Evolutionary conservation across 2,888 invertebrate species (phyloP).

Genomic region (Hirtodrosophila histrioides): DNA sequence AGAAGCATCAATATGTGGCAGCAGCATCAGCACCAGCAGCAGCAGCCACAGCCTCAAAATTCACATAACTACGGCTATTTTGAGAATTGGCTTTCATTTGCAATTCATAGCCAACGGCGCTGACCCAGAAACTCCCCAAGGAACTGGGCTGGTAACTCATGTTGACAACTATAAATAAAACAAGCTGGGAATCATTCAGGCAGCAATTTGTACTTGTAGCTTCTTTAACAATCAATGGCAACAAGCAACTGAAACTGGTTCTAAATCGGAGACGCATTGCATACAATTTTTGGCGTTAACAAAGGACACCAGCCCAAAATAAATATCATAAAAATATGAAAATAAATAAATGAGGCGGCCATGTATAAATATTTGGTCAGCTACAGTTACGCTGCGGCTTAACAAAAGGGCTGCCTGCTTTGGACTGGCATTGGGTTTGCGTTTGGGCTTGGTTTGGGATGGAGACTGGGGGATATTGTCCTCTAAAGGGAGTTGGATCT

Average conservation of each 20-base stretch:
- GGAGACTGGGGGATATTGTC: slow-evolving; percentile 7
- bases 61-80: slow-evolving; percentile 61
- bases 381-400: slow-evolving; percentile 62
- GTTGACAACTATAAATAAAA: slow-evolving; percentile 64
- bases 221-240: slow-evolving; percentile 8
- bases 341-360: slow-evolving; percentile 67
- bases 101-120: slow-evolving; percentile 62
- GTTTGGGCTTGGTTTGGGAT: neutral
- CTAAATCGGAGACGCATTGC: slow-evolving; percentile 1
- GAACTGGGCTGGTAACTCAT: slow-evolving; percentile 55
- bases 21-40: slow-evolving; percentile 14
- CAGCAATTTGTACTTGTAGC: slow-evolving; percentile 43
- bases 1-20: slow-evolving; percentile 3
- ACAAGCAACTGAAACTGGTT: too few species aligned
- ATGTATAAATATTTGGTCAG: slow-evolving; percentile 73
- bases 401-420: slow-evolving; percentile 61
- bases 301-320: slow-evolving; percentile 48
- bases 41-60: slow-evolving; percentile 49
- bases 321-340: slow-evolving; percentile 75
- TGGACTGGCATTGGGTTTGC: slow-evolving; percentile 3
- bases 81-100: slow-evolving; percentile 64
- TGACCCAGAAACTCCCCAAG: slow-evolving; percentile 65
- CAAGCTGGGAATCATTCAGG: slow-evolving; percentile 12
- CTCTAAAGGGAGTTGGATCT: slow-evolving; percentile 40
- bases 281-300: slow-evolving; percentile 34